These are phyloP conservation scores for Lordiphosa fenestrarum DNA, from an alignment of 2,888 invertebrate species.

Conservation along the genomic window DNA sequence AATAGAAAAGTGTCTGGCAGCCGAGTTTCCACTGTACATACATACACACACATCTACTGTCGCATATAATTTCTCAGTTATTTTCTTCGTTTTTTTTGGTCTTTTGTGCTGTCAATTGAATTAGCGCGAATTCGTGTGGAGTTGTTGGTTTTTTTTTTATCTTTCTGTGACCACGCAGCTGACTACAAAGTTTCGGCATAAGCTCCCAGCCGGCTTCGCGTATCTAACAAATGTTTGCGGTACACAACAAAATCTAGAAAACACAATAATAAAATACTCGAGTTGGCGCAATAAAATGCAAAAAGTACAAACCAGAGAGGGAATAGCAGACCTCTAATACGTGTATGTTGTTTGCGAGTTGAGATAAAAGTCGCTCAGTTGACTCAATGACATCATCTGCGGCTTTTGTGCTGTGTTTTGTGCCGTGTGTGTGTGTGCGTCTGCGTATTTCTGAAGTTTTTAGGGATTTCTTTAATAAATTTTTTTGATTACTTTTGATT, in stretches of 20 bases:
- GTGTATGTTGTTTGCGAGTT: conserved; percentile 17
- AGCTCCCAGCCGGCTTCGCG: conserved; percentile 8
- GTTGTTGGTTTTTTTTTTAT: conserved; percentile 13
- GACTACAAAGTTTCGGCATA: conserved; percentile 21
- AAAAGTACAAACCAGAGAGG: conserved; percentile 43
- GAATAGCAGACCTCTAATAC: conserved; percentile 47
- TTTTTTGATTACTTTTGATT: too few species aligned
- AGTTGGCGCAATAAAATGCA: conserved; percentile 46
- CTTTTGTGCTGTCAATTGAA: conserved; percentile 66
- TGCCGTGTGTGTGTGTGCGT: background rate
- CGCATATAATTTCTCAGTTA: conserved; percentile 20
- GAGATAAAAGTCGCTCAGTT: conserved; percentile 58
- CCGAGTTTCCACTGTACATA: background rate
- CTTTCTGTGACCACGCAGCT: conserved; percentile 24
- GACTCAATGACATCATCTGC: conserved; percentile 57
- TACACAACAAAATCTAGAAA: conserved; percentile 33
- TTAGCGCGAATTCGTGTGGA: conserved; percentile 48
- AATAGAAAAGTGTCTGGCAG: conserved; percentile 18
- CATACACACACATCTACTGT: background rate
- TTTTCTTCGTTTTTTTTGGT: conserved; percentile 28
- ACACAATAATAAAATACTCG: conserved; percentile 54
- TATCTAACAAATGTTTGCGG: conserved; percentile 64
- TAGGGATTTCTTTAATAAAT: background rate
- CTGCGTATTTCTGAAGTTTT: conserved; percentile 12
- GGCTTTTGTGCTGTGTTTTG: conserved; percentile 20